Percentiles rank a stretch among this genome's conserved stretches.
Conservation (phyloP, 2,113 vertebrate species). For the Calyptomena viridis region DNA sequence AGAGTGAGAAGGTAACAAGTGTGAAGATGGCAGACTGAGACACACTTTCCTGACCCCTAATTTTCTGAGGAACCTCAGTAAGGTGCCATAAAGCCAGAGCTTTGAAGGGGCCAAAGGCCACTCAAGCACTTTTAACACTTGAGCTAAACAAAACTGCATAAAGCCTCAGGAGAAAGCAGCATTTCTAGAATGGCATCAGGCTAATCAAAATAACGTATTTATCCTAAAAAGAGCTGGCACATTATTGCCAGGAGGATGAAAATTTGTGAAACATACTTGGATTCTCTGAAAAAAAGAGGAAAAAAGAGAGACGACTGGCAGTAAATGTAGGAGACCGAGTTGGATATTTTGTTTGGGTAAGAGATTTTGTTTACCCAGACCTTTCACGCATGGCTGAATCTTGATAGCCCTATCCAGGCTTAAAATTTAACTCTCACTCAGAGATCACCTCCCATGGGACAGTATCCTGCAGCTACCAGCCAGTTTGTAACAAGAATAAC, state of each 20-base stretch:
- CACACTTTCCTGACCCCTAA: background rate
- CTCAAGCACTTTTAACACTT: conserved; percentile 17
- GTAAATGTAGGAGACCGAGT: background rate
- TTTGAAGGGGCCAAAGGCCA: background rate
- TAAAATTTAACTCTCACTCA: background rate
- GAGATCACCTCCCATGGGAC: background rate
- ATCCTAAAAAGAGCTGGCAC: conserved; percentile 6
- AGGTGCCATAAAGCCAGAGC: background rate
- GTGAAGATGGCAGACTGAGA: background rate
- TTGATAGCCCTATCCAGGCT: background rate
- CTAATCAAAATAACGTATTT: conserved; percentile 1
- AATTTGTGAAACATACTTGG: background rate
- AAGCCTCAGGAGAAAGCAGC: background rate
- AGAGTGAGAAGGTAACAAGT: background rate
- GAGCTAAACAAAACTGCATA: background rate
- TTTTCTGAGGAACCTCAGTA: background rate
- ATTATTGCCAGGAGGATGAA: conserved; percentile 10
- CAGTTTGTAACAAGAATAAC: background rate
- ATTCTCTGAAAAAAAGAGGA: background rate
- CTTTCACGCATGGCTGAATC: background rate
- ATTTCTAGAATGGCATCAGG: background rate
- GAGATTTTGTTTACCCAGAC: background rate
- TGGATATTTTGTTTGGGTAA: background rate
- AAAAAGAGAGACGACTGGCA: background rate
- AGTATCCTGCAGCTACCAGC: background rate